phyloP scores from a whole-genome alignment of 1,140 invertebrate genomes.

The Pseudomyrmex cubaensis region DNA sequence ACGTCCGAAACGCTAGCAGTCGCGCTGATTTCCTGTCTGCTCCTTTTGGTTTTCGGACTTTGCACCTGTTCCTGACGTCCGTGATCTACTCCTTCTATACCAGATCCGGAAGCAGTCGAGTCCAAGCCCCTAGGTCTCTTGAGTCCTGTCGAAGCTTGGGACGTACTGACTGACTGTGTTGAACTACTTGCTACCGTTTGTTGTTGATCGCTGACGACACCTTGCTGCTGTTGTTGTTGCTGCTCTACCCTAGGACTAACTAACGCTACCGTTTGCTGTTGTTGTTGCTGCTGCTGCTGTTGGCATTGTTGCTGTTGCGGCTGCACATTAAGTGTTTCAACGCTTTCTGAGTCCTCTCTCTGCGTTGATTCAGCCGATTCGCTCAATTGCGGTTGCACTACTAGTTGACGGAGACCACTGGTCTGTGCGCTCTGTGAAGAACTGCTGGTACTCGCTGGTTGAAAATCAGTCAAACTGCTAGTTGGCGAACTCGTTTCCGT shows the following conservation, averaged over 20 bases:
- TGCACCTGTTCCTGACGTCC: conserved; percentile 79
- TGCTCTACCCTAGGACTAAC: conserved; percentile 90
- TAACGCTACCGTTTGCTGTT: conserved; percentile 90
- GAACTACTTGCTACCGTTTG: conserved; percentile 86
- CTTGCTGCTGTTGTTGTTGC: conserved; percentile 82
- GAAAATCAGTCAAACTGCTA: conserved; percentile 85
- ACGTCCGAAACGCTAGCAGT: conserved; percentile 82
- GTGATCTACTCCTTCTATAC: conserved; percentile 84
- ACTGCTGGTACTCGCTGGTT: conserved; percentile 82
- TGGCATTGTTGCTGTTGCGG: conserved; percentile 79
- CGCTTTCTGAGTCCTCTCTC: conserved; percentile 84
- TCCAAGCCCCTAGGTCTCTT: conserved; percentile 87
- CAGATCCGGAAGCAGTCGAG: conserved; percentile 85
- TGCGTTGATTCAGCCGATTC: conserved; percentile 83
- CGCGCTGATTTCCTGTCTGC: conserved; percentile 76
- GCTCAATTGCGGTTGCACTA: conserved; percentile 82
- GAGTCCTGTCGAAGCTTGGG: conserved; percentile 85
- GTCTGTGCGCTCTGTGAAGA: conserved; percentile 77
- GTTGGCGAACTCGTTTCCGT: conserved; percentile 86
- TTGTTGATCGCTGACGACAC: conserved; percentile 84
- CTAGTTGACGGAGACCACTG: conserved; percentile 78
- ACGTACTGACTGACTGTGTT: conserved; percentile 87
- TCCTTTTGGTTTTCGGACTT: conserved; percentile 81
- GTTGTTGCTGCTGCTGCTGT: conserved; percentile 83
- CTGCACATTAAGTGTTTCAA: conserved; percentile 77